Conservation (phyloP, 37 sponge, comb jelly and placozoan genomes). For the Haliclona indistincta region DNA sequence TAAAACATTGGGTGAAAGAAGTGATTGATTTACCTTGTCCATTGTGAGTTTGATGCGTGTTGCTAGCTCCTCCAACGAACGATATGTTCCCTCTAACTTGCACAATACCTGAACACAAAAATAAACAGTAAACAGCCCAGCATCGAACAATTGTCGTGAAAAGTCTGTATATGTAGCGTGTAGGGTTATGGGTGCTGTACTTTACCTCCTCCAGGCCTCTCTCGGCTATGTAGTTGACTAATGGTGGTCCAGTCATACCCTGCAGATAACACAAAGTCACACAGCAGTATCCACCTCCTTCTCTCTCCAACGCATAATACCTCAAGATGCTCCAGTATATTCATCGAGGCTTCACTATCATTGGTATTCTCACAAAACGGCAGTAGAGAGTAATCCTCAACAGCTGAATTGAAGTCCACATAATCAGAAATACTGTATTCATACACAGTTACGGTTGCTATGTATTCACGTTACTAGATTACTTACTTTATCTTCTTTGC, state of each 20-base stretch:
- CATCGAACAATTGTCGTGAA: no score
- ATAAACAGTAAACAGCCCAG: no score
- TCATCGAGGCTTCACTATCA: constrained; percentile 26
- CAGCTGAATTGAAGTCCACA: constrained; percentile 40
- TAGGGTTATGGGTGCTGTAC: no score
- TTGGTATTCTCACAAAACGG: constrained; percentile 52
- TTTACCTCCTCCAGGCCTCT: constrained; percentile 66
- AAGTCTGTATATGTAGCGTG: no score
- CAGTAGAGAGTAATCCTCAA: constrained; percentile 35
- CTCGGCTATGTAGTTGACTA: constrained; percentile 49
- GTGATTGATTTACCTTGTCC: constrained; percentile 38
- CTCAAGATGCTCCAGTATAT: constrained; percentile 49
- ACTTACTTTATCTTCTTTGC: constrained; percentile 77
- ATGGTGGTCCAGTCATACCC: constrained; percentile 58
- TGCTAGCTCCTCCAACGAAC: constrained; percentile 66
- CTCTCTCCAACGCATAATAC: constrained; percentile 6
- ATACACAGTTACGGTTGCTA: no score
- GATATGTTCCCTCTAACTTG: constrained; percentile 27
- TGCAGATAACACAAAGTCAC: not conserved
- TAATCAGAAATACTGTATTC: constrained; percentile 46
- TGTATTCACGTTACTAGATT: not conserved
- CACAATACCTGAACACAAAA: constrained; percentile 27
- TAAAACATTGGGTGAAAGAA: no score
- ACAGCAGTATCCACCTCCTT: not conserved
- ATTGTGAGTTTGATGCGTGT: constrained; percentile 60